Conservation (phyloP, 2,113 vertebrate species). For the Cnemophilus loriae region DNA sequence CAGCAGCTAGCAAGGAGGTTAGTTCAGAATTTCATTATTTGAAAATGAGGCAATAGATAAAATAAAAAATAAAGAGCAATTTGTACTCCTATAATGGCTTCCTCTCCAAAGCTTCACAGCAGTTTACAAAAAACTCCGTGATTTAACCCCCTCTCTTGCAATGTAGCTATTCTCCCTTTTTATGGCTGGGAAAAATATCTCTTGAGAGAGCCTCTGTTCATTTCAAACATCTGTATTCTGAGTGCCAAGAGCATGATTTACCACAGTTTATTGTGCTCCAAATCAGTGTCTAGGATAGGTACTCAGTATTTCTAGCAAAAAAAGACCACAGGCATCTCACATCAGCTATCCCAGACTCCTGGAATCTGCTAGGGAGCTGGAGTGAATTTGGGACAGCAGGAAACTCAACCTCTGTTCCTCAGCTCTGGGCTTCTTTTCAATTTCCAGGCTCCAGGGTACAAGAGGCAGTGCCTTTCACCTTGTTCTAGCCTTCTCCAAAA, state of each 20-base stretch:
- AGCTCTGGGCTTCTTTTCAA: neutral
- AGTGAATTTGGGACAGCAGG: neutral
- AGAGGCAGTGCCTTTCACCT: neutral
- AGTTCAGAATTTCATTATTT: conserved; percentile 46
- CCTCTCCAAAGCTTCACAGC: conserved; percentile 23
- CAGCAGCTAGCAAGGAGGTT: conserved; percentile 26
- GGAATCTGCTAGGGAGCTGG: neutral
- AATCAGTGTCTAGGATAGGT: neutral
- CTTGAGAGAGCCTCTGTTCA: neutral
- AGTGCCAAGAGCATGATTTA: conserved; percentile 11
- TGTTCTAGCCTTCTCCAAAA: neutral
- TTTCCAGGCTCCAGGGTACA: neutral
- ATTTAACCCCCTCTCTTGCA: conserved; percentile 29
- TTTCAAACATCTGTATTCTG: neutral
- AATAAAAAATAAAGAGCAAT: conserved; percentile 53
- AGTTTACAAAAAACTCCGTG: neutral
- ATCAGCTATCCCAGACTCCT: neutral
- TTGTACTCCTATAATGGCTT: conserved; percentile 44
- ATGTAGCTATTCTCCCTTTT: conserved; percentile 10
- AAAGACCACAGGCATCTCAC: neutral
- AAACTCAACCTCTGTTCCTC: neutral
- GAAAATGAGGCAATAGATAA: conserved; percentile 59
- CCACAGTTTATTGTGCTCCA: neutral
- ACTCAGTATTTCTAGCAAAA: neutral
- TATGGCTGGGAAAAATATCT: neutral